Percentiles rank a stretch among this genome's conserved stretches.
phyloP scores from a whole-genome alignment of 1,140 invertebrate species.

The Halictus rubicundus region DNA sequence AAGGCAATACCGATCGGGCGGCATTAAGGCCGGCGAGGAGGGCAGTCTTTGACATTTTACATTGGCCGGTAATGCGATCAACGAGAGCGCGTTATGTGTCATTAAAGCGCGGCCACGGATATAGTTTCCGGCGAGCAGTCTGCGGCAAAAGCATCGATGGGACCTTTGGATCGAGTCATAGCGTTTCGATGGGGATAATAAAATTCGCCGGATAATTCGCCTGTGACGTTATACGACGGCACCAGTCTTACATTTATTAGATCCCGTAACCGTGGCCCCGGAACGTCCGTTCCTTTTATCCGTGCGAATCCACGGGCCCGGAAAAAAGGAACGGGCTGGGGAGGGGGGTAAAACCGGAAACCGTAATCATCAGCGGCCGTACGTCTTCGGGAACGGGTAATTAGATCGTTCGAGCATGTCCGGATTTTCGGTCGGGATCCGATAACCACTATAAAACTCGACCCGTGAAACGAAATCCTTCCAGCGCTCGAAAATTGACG shows the following conservation, averaged over 20 bases:
- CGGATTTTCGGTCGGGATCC: neutral
- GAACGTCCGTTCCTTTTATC: neutral
- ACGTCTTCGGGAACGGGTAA: neutral
- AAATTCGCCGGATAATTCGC: slow-evolving; percentile 19
- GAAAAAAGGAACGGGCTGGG: neutral
- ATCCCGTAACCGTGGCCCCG: neutral
- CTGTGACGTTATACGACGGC: neutral
- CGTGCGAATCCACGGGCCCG: neutral
- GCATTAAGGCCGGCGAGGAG: too few relatives aligned
- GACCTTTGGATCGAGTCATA: neutral
- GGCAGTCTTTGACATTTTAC: slow-evolving; percentile 20
- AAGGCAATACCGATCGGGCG: neutral
- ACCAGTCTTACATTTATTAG: slow-evolving; percentile 1
- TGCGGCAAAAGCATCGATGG: too few relatives aligned
- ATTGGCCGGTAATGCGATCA: slow-evolving; percentile 16
- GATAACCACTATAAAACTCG: neutral
- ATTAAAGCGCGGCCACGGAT: slow-evolving; percentile 29
- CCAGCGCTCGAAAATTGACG: neutral
- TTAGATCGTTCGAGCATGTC: neutral
- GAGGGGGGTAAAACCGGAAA: neutral
- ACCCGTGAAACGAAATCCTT: neutral
- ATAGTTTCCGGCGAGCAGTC: neutral
- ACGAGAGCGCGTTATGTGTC: slow-evolving; percentile 28
- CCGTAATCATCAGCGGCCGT: neutral
- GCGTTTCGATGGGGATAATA: slow-evolving; percentile 4